A percentile compares a stretch with the other conserved stretches of the same genome.
phyloP scores from a whole-genome alignment of 2,888 invertebrate genomes.

The Lymantria dispar region DNA sequence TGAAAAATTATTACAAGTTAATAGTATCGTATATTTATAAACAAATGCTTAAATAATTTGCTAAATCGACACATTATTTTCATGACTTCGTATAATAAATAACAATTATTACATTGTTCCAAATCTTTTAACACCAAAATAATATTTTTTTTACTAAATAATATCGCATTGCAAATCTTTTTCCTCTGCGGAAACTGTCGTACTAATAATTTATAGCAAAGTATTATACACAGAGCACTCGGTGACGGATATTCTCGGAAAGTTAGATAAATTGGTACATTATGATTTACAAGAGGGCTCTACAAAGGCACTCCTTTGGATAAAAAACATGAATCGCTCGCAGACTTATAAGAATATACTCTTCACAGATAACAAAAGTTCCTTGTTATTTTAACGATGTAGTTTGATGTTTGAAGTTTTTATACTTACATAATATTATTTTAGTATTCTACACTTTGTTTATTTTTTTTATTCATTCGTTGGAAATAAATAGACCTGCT shows the following conservation, averaged over 20 bases:
- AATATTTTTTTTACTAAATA: background rate
- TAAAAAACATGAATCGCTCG: slow-evolving; percentile 5
- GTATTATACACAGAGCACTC: background rate
- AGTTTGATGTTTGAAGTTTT: background rate
- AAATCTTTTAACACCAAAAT: too few species aligned
- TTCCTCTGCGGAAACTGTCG: background rate
- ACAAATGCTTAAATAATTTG: too few species aligned
- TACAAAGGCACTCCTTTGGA: slow-evolving; percentile 8
- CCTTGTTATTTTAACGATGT: background rate
- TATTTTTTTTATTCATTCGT: too few species aligned
- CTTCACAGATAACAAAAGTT: background rate
- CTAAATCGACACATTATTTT: too few species aligned
- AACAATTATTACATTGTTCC: too few species aligned
- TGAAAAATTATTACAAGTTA: too few species aligned
- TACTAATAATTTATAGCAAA: background rate
- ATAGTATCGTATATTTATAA: too few species aligned
- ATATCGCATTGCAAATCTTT: background rate
- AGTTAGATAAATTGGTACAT: slow-evolving; percentile 22
- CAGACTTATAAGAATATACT: background rate
- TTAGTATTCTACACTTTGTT: background rate
- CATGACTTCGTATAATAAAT: too few species aligned
- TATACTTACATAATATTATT: background rate
- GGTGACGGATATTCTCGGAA: slow-evolving; percentile 3
- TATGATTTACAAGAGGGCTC: slow-evolving; percentile 6
- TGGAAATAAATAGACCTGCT: too few species aligned